Evolutionary conservation across 2,888 invertebrate species (phyloP).

Genomic region (Koerneria pararmatus): DNA sequence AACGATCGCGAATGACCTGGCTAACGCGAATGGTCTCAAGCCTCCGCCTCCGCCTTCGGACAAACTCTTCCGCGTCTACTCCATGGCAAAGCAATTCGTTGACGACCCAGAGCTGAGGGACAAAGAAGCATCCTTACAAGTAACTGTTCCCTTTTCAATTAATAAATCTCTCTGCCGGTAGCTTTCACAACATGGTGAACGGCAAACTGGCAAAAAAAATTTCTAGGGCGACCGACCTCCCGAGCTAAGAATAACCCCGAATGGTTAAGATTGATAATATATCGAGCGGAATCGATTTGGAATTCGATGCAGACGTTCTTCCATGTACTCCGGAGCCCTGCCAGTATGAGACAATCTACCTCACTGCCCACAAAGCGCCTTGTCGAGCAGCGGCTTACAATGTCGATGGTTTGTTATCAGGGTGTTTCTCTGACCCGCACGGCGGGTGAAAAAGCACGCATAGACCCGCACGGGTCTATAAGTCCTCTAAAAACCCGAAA

Average conservation of each 20-base stretch:
- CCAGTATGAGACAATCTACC: conserved; percentile 95
- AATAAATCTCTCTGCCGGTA: not conserved
- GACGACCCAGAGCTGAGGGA: conserved; percentile 51
- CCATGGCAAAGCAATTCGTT: conserved; percentile 54
- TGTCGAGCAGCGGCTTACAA: conserved; percentile 95
- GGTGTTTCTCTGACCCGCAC: not conserved
- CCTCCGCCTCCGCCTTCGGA: conserved; percentile 94
- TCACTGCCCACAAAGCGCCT: conserved; percentile 89
- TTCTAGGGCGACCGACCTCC: too few relatives aligned
- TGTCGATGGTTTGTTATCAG: conserved; percentile 69
- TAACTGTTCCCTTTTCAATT: conserved; percentile 14
- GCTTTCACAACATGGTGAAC: too few relatives aligned
- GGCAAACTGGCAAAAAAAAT: too few relatives aligned
- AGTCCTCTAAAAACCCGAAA: too few relatives aligned
- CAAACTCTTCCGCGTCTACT: conserved; percentile 71
- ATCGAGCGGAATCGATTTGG: conserved; percentile 76
- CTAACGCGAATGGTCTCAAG: conserved; percentile 75
- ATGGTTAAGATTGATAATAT: conserved; percentile 46
- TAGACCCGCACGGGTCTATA: not conserved
- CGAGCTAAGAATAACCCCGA: too few relatives aligned
- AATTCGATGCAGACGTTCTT: conserved; percentile 82
- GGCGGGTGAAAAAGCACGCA: too few relatives aligned
- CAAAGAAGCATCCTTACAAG: conserved; percentile 36
- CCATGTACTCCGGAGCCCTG: conserved; percentile 84
- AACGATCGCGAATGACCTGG: conserved; percentile 80